These are phyloP conservation scores for Apodemia mormo DNA, from an alignment of 2,888 invertebrate genomes.

Conservation along the genomic window DNA sequence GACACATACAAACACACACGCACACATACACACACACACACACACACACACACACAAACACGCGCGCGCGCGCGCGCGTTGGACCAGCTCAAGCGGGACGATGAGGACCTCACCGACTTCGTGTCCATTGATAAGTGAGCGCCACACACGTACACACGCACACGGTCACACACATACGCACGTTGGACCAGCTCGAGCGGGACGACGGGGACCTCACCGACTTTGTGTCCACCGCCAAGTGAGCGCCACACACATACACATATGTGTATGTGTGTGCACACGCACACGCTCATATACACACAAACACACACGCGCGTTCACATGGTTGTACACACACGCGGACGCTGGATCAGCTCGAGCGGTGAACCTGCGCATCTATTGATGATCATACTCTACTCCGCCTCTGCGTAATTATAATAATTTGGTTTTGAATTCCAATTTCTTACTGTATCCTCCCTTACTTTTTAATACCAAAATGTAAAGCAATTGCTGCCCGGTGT, in stretches of 20 bases:
- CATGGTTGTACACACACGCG: conserved; percentile 83
- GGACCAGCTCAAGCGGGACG: conserved; percentile 97
- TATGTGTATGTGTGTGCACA: too few species aligned
- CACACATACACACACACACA: too few species aligned
- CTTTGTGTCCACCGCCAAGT: conserved; percentile 98
- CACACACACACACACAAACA: conserved; percentile 61
- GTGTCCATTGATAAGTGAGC: conserved; percentile 95
- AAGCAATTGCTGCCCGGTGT: background rate
- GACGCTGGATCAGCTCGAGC: conserved; percentile 97
- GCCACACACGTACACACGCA: too few species aligned
- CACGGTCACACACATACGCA: conserved; percentile 86
- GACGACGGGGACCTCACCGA: conserved; percentile 98
- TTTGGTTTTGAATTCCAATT: too few species aligned
- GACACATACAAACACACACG: too few species aligned
- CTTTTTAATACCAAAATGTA: too few species aligned
- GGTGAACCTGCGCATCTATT: conserved; percentile 48
- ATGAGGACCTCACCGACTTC: conserved; percentile 98
- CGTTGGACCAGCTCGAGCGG: conserved; percentile 96
- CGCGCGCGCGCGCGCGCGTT: conserved; percentile 98
- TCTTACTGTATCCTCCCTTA: too few species aligned
- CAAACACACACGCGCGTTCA: too few species aligned
- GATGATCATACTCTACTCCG: too few species aligned
- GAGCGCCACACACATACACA: conserved; percentile 39
- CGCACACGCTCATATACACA: conserved; percentile 84
- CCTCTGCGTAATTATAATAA: too few species aligned